phyloP scores from a whole-genome alignment of 2,888 invertebrate genomes.

The Drosophila tripunctata region DNA sequence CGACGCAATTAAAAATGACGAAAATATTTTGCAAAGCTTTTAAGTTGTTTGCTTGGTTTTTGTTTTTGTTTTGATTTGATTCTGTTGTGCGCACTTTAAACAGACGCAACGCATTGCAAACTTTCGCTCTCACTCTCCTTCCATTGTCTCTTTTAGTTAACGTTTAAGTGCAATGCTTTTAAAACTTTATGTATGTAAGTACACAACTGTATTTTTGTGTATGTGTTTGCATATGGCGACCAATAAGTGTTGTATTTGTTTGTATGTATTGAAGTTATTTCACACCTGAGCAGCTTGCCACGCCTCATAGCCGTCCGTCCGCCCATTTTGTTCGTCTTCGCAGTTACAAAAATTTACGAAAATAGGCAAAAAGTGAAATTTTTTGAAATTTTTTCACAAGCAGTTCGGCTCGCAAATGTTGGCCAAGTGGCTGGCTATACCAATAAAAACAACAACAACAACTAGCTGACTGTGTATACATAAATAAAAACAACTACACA shows the following conservation, averaged over 20 bases:
- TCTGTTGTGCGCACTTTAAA: slow-evolving; percentile 25
- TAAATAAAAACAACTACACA: slow-evolving; percentile 50
- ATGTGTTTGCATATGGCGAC: slow-evolving; percentile 5
- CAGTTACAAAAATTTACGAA: slow-evolving; percentile 40
- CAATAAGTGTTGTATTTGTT: slow-evolving; percentile 12
- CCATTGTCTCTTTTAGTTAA: slow-evolving; percentile 5
- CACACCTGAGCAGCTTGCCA: slow-evolving; percentile 53
- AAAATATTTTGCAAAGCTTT: slow-evolving; percentile 50
- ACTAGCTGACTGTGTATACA: slow-evolving; percentile 48
- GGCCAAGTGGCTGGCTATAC: slow-evolving; percentile 44
- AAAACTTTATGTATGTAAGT: background rate
- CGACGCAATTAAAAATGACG: slow-evolving; percentile 34
- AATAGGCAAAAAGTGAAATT: slow-evolving; percentile 72
- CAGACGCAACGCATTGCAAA: slow-evolving; percentile 7
- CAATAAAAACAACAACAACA: slow-evolving; percentile 39
- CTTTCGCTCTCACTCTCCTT: slow-evolving; percentile 29
- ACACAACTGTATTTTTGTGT: background rate
- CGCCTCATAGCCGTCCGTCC: slow-evolving; percentile 15
- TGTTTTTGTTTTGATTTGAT: slow-evolving; percentile 35
- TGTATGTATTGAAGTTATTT: slow-evolving; percentile 19
- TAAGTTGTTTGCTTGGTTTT: slow-evolving; percentile 26
- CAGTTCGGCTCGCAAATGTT: slow-evolving; percentile 47
- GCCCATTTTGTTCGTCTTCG: slow-evolving; percentile 24
- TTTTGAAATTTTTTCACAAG: slow-evolving; percentile 45
- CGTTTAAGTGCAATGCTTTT: slow-evolving; percentile 15